Percentiles rank a stretch among this genome's conserved stretches.
phyloP scores from a whole-genome alignment of 1,140 invertebrate species.

The Bombus balteatus region DNA sequence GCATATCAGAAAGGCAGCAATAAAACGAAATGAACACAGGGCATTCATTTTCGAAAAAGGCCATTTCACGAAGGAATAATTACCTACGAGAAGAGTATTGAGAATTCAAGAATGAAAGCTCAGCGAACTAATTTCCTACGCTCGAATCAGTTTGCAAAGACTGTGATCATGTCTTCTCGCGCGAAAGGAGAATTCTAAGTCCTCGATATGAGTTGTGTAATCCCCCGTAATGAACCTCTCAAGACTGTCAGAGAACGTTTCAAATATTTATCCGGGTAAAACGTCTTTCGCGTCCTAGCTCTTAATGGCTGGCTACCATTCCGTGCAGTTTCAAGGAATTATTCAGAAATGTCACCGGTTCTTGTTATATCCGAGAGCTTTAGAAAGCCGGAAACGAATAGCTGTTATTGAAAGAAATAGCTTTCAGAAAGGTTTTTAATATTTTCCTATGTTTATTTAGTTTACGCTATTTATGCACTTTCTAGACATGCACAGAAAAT shows the following conservation, averaged over 20 bases:
- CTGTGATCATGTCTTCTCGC: slow-evolving; percentile 66
- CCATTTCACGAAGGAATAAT: slow-evolving; percentile 20
- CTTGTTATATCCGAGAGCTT: slow-evolving; percentile 23
- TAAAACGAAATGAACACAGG: neutral
- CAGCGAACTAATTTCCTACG: slow-evolving; percentile 70
- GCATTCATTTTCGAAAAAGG: slow-evolving; percentile 5
- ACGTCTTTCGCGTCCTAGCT: slow-evolving; percentile 59
- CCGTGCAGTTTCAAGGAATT: slow-evolving; percentile 49
- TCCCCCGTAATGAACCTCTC: slow-evolving; percentile 73
- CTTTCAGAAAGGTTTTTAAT: slow-evolving; percentile 23
- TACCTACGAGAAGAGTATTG: slow-evolving; percentile 36
- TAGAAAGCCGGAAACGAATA: slow-evolving; percentile 34
- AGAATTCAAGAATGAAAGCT: slow-evolving; percentile 53
- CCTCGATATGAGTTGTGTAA: slow-evolving; percentile 74
- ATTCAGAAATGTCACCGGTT: slow-evolving; percentile 54
- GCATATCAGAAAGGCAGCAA: neutral
- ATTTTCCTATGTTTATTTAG: slow-evolving; percentile 15
- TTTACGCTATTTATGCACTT: neutral
- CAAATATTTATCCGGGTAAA: slow-evolving; percentile 73
- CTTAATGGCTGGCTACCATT: slow-evolving; percentile 58
- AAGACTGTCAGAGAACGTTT: slow-evolving; percentile 69
- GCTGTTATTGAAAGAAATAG: slow-evolving; percentile 29
- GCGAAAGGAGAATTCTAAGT: slow-evolving; percentile 73
- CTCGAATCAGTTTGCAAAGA: slow-evolving; percentile 66
- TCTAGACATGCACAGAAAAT: neutral